Base-by-base conservation (phyloP, 2,888 invertebrate genomes). In the Adelognathus sp. region DNA sequence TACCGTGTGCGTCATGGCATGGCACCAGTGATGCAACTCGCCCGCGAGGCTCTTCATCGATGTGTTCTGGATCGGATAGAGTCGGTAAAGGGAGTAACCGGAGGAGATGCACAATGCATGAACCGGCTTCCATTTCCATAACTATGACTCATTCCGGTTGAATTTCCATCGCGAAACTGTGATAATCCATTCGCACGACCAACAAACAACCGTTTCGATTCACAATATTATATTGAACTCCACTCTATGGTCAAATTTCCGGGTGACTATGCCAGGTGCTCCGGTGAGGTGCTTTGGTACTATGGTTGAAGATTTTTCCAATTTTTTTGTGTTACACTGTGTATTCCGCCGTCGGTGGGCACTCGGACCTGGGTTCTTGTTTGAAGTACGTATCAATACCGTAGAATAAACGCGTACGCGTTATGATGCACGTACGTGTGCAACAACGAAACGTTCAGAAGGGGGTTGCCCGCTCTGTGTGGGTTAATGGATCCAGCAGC, bases 401-500 rank as follows among this genome's bases (percentile, higher is more conserved):
- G n/a, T 44, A 27, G 36, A 52, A 50, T 33, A 21, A 67, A 50
- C 54, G 24, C 39, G 41, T 27, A 50, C 31, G 18, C 27, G 39
- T 46, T 58, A 63, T 31, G 46, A 56, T 46, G 31, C 16, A 58
- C 21, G 52, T 50, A 54, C 7, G 60, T 18, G 9, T 56, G 58
- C 33, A 54, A 70, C 60, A 74, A 50, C 16, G 24, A 24, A 74
- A 66, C 60, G 50, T 63, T 39, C 39, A 46, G 56, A 16, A 52
- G 27, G 24, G 27, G 56, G 31, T 16, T 31, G 39, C 2, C 11
- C 11, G 39, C 16, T 1, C 11, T 61, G 66, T 54, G 66, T 74
- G 64, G 71, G 66, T 75, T 79, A 79, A 79, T 79, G 74, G 75
- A 74, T 79, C 78, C 36, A 74, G 70, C 74, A 60, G 70, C 29